phyloP scores from a whole-genome alignment of 2,888 invertebrate genomes.

The Smittia sp. region DNA sequence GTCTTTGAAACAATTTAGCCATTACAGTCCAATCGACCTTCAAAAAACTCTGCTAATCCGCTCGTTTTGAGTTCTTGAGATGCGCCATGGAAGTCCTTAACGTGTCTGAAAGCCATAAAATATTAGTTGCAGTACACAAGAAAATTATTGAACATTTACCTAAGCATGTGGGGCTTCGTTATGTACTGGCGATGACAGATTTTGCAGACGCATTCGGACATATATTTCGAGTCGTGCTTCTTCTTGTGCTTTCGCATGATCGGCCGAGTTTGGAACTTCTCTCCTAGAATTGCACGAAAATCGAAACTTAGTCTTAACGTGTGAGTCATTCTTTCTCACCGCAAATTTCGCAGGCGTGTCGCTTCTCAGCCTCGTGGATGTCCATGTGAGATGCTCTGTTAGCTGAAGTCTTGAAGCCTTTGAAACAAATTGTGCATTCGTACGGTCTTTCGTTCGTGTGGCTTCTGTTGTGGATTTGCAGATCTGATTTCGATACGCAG shows the following conservation, averaged over 20 bases:
- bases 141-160: too few relatives aligned
- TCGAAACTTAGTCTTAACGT: too few relatives aligned
- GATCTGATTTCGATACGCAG: constrained; percentile 13
- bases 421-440: constrained; percentile 12
- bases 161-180: neutral
- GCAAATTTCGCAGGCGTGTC: constrained; percentile 16
- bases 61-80: neutral
- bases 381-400: constrained; percentile 20
- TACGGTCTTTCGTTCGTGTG: constrained; percentile 27
- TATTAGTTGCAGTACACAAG: too few relatives aligned
- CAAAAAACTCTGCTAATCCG: neutral
- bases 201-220: constrained; percentile 24
- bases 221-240: constrained; percentile 29
- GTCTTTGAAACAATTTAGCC: neutral
- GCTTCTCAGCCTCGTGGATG: constrained; percentile 7
- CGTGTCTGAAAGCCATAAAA: too few relatives aligned
- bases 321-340: neutral
- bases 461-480: constrained; percentile 15
- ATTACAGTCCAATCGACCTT: neutral
- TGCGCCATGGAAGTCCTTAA: neutral
- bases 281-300: neutral
- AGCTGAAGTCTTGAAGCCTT: constrained; percentile 21
- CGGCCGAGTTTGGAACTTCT: constrained; percentile 28
- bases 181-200: neutral
- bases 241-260: constrained; percentile 35